Evolutionary conservation across 2,797 vertebrate species (phyloP), one percentile per base, ranked within the genome.

Genomic region (Alcedo atthis): DNA sequence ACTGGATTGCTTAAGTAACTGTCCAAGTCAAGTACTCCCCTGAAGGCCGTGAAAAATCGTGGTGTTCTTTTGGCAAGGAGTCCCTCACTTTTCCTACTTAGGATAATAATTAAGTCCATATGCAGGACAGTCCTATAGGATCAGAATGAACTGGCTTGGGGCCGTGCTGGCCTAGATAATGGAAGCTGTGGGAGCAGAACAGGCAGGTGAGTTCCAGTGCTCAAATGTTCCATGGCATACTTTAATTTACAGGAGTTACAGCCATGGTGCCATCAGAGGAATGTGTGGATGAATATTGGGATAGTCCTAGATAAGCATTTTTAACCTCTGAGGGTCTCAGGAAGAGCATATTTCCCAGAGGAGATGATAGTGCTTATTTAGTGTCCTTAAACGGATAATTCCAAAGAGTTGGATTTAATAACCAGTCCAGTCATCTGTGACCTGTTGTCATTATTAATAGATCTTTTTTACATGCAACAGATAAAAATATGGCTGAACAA

Each of bases 161-260:
- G 58, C 33, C 10, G 9, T 0, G 0, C 15, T 78, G 40, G 32
- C 14, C 14, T 1, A 8, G 26, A 73, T 18, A 5, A 14, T 46
- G 45, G 32, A 26, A 35, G 22, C 1, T 45, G 19, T 35, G 37
- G 58, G 37, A 62, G 15, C 55, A 74, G 43, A 18, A 26, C 0
- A 6, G 57, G 11, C 22, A 22, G 12, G 33, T 70, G 37, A 67
- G 43, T 68, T 59, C 37, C 42, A 73, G 18, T 57, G 69, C 40
- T 73, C 0, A 0, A 5, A 2, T 62, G 48, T 33, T 82, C 9
- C 58, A 9, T 58, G 59, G 12, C 2, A 4, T 59, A n/a, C 40
- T 46, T 71, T 11, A 63, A 32, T 68, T 73, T 40, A 28, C 16
- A 59, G 32, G 26, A 88, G 22, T 12, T 55, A 18, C 35, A 77